Base-by-base conservation (phyloP, 2,888 invertebrate genomes). In the Gortyna flavago region DNA sequence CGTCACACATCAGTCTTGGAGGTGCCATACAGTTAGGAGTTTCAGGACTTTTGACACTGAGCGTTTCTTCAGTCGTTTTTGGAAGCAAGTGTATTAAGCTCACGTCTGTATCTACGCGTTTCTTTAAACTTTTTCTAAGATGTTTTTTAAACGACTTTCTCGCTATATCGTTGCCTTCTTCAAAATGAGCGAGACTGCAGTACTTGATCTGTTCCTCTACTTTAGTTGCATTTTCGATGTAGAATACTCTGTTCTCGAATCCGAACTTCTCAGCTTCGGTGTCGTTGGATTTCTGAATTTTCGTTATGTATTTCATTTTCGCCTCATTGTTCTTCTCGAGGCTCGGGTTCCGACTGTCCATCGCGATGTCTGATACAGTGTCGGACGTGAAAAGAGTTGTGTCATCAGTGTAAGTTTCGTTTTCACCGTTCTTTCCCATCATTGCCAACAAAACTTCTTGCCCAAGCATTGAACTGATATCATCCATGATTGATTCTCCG, bases 161-260 rank as follows among this genome's bases (percentile, higher is more conserved):
- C 0, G 98, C 98, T 81, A 98, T 98, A 92, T 98, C 98, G 93
- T 97, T 98, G 35, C 98, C 98, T 94, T 98, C 98, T 80, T 98
- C 98, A 90, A 98, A 98, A 87, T 98, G 98, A 1, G 98, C 98
- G 89, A 98, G 95, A 90, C 98, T 98, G 92, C 98, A 98, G 90
- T 97, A 98, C 85, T 97, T 98, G 67, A 97, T 97, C 75, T 97
- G 97, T 87, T 97, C 97, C 79, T 97, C 97, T 70, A 94, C 92
- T 89, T 95, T 96, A 68, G 94, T 89, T 86, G 94, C 92, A 75
- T 96, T 96, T 93, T 96, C 96, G 83, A 97, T 96, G 93, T 97
- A 97, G 87, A 98, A 98, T 57, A 97, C 98, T 89, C 97, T 97
- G 89, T 98, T 98, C 93, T 98, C 98, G 89, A 98, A 98, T 7